Conservation (phyloP, 2,113 vertebrate genomes). For the Mustela lutreola region DNA sequence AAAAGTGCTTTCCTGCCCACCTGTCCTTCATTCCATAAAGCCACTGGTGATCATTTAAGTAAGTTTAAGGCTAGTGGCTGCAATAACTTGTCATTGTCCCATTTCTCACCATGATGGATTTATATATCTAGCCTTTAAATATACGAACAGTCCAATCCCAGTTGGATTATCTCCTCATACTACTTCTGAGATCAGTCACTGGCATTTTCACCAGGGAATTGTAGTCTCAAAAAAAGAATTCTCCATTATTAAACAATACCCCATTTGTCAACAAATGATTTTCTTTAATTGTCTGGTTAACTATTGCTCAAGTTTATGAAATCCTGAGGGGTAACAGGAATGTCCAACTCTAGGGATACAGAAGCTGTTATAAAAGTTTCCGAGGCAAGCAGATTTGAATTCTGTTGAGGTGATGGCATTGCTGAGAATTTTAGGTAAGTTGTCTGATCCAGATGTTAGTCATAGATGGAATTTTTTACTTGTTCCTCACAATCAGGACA, state of each 20-base stretch:
- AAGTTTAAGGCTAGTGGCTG: not conserved
- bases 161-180: not conserved
- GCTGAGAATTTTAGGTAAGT: slow-evolving; percentile 27
- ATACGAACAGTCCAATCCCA: not conserved
- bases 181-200: not conserved
- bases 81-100: not conserved
- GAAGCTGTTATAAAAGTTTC: not conserved
- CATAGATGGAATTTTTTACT: not conserved
- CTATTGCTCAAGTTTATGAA: not conserved
- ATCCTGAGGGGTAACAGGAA: not conserved
- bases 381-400: accelerated
- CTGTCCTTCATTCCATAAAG: too few relatives aligned
- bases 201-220: not conserved
- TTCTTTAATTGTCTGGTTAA: slow-evolving; percentile 56
- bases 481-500: not conserved
- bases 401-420: not conserved
- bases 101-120: too few relatives aligned
- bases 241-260: not conserved
- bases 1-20: too few relatives aligned
- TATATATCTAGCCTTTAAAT: not conserved
- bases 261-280: not conserved
- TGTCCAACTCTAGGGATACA: not conserved
- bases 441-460: not conserved
- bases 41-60: not conserved
- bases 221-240: not conserved